Evolutionary conservation across 1,140 invertebrate species (phyloP), one percentile per base, ranked within the genome.

Genomic region (Plodia interpunctella): DNA sequence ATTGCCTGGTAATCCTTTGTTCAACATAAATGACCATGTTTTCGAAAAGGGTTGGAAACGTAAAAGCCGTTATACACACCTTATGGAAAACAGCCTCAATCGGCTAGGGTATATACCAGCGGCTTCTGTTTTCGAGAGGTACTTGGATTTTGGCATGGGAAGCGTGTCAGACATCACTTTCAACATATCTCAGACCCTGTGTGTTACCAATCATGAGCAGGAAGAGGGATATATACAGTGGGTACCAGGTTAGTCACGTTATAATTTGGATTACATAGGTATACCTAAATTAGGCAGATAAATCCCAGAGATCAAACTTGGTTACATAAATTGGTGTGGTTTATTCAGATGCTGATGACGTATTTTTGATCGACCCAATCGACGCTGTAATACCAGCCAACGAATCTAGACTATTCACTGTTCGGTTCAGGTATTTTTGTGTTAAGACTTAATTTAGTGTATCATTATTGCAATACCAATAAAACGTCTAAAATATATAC

Each of bases 11-110:
- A 83, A 78, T 57, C 76, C 79, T 0, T 50, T 76, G 18, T 80
- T 76, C 49, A 73, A 70, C 49, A 66, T 75, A 5, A 55, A 77
- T 6, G 76, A 85, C 25, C 84, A 89, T 44, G 57, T 77, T 2
- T 83, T 86, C 51, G 70, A 78, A 30, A 84, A 75, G 55, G 68
- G 66, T 57, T 80, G 72, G 72, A 83, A 80, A 58, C 59, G 62
- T 13, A 85, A 78, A 60, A 68, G 65, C 57, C 77, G 75, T 60
- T 80, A 57, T 6, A 28, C 66, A 10, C 82, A 84, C 49, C 60
- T 87, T 0, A 85, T 89, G 87, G 82, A 89, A 55, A 89, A 89
- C 55, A 87, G 84, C 57, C 70, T 89, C 2, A 83, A 79, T 9
- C 69, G 75, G 44, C 66, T 87, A 49, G 66, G 38, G 17, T 76